Evolutionary conservation across 2,888 invertebrate species (phyloP), one percentile per base, ranked within the genome.

Genomic region (Augiades crinisus): DNA sequence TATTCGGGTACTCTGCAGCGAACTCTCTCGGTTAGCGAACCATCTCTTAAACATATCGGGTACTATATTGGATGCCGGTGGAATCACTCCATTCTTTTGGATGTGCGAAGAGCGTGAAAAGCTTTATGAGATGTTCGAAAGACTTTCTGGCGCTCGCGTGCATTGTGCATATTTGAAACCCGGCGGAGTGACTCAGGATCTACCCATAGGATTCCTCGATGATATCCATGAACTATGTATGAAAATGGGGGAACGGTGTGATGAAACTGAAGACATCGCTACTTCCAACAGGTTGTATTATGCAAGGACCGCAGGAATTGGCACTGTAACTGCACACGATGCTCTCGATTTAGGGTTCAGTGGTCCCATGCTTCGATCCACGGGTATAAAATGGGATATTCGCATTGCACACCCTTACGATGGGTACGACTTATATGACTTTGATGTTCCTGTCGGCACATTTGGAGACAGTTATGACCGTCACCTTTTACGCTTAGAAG

Each of bases 71-170:
- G 97, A 98, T 70, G 91, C 95, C 14, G 97, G 97, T 14, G 96
- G 94, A 3, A 93, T 98, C 60, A 96, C 97, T 0, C 97, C 97
- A 0, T 94, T 96, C 68, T 97, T 98, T 78, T 98, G 97, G 96
- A 90, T 96, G 70, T 96, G 96, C 75, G 96, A 97, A 79, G 97
- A 96, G 78, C 90, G 96, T 41, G 96, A 96, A 80, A 96, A 96
- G 81, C 78, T 96, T 56, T 94, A 95, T 80, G 97, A 98, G 76
- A 91, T 96, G 61, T 95, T 93, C 68, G 97, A 98, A 74, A 90
- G 96, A 57, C 93, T 94, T 0, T 95, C 94, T 36, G 97, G 98
- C 0, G 94, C 95, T 41, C 91, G 97, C 31, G 92, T 98, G 90
- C 97, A 97, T 74, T 93, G 95, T 40, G 94, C 93, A 2, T 98